Conservation (phyloP, 1,140 invertebrate species). For the Brachionus sp. region DNA sequence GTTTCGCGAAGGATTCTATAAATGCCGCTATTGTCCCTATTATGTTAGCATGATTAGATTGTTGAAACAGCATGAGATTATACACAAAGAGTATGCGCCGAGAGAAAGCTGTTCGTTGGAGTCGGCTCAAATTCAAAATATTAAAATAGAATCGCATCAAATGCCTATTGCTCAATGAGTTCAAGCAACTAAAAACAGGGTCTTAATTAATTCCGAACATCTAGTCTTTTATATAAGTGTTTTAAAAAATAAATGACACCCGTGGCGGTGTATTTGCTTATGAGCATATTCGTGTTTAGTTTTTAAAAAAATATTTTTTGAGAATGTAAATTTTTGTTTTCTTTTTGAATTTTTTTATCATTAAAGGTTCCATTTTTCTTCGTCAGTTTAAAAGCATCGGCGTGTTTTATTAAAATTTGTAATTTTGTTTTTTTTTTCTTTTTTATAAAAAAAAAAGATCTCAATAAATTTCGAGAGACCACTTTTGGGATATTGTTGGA, state of each 20-base stretch:
- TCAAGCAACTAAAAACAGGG: background rate
- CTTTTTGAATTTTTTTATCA: background rate
- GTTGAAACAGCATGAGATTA: slow-evolving; percentile 41
- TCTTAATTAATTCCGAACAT: slow-evolving; percentile 23
- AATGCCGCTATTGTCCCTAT: slow-evolving; percentile 44
- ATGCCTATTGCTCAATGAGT: slow-evolving; percentile 35
- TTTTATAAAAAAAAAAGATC: background rate
- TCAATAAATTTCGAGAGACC: background rate
- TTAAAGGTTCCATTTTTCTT: background rate
- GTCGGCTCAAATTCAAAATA: background rate
- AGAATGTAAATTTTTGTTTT: slow-evolving; percentile 29
- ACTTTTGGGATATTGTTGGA: background rate
- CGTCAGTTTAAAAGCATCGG: background rate
- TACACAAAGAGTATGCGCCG: slow-evolving; percentile 18
- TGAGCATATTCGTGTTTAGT: slow-evolving; percentile 3
- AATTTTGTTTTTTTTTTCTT: background rate
- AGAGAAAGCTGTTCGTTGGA: slow-evolving; percentile 27
- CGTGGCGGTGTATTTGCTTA: background rate
- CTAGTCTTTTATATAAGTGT: slow-evolving; percentile 39
- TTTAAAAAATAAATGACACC: background rate
- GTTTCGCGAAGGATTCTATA: slow-evolving; percentile 16
- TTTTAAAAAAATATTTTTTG: slow-evolving; percentile 2
- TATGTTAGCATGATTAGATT: slow-evolving; percentile 33
- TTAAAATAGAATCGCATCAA: slow-evolving; percentile 15
- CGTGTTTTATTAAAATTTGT: slow-evolving; percentile 12